These are phyloP conservation scores for Platyura marginata DNA, from an alignment of 1,140 invertebrate genomes.

Conservation along the genomic window DNA sequence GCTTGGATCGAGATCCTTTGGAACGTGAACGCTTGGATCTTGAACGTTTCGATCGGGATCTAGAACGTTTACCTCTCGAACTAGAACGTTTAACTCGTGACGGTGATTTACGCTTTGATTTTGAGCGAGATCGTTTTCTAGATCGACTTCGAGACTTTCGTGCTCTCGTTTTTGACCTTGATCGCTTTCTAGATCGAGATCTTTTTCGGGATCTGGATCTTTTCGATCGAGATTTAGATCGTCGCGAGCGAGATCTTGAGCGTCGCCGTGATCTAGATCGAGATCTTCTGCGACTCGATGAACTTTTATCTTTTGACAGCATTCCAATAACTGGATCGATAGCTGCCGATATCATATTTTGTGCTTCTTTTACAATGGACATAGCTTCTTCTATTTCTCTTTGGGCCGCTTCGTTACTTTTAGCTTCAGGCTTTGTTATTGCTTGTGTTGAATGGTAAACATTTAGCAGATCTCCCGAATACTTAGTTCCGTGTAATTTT, in stretches of 20 bases:
- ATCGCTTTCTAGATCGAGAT: slow-evolving; percentile 30
- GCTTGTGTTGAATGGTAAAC: slow-evolving; percentile 78
- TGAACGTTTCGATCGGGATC: slow-evolving; percentile 30
- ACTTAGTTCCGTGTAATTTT: slow-evolving; percentile 59
- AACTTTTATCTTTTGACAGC: slow-evolving; percentile 58
- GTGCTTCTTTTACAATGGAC: slow-evolving; percentile 88
- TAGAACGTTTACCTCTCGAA: slow-evolving; percentile 25
- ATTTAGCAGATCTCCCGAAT: slow-evolving; percentile 43
- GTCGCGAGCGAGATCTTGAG: slow-evolving; percentile 41
- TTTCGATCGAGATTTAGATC: slow-evolving; percentile 28
- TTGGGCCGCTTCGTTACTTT: slow-evolving; percentile 86
- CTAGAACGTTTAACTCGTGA: slow-evolving; percentile 27
- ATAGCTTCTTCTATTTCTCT: slow-evolving; percentile 93
- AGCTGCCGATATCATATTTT: slow-evolving; percentile 79
- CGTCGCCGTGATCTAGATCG: slow-evolving; percentile 34
- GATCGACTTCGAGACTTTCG: slow-evolving; percentile 2
- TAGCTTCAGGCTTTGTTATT: slow-evolving; percentile 83
- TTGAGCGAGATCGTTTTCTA: slow-evolving; percentile 15
- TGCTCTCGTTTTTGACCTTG: slow-evolving; percentile 15
- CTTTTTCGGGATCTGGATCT: slow-evolving; percentile 34
- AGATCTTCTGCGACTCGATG: slow-evolving; percentile 30
- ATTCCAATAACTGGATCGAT: slow-evolving; percentile 79
- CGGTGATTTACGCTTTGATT: slow-evolving; percentile 30
- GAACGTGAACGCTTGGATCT: slow-evolving; percentile 26
- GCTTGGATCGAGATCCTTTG: slow-evolving; percentile 17